These are phyloP conservation scores for Chromis chromis DNA, from an alignment of 2,797 vertebrate species.

Conservation along the genomic window DNA sequence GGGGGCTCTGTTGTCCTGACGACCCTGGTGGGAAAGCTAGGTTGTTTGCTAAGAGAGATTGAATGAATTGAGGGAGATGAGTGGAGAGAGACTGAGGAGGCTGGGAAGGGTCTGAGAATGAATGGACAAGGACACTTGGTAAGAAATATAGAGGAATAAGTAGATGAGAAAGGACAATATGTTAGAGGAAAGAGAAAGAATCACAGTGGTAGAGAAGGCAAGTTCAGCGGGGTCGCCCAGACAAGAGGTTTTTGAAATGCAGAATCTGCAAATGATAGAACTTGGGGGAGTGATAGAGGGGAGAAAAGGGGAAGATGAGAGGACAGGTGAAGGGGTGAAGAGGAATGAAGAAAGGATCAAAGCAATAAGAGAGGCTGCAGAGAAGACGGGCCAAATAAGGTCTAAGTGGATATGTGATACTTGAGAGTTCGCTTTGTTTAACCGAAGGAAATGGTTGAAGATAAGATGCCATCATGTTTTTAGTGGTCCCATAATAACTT, in stretches of 20 bases:
- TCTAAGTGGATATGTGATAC: conserved; percentile 48
- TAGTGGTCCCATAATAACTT: conserved; percentile 50
- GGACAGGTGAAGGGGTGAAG: conserved; percentile 47
- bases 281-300: conserved; percentile 4
- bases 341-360: conserved; percentile 43
- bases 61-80: conserved; percentile 61
- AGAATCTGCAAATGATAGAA: conserved; percentile 13
- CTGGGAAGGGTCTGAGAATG: conserved; percentile 51
- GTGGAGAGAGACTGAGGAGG: conserved; percentile 46
- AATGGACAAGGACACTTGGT: conserved; percentile 41
- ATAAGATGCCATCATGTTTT: conserved; percentile 65
- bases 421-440: conserved; percentile 56
- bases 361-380: conserved; percentile 17
- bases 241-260: conserved; percentile 31
- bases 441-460: conserved; percentile 60
- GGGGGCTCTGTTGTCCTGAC: conserved; percentile 68
- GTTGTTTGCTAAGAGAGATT: conserved; percentile 67
- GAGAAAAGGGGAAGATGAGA: conserved; percentile 23
- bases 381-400: conserved; percentile 31
- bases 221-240: neutral
- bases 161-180: conserved; percentile 36
- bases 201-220: neutral
- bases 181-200: conserved; percentile 26
- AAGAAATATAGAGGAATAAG: conserved; percentile 45
- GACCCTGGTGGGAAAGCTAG: conserved; percentile 74